phyloP scores from a whole-genome alignment of 2,888 invertebrate genomes.

The Gasteruption jaculator region DNA sequence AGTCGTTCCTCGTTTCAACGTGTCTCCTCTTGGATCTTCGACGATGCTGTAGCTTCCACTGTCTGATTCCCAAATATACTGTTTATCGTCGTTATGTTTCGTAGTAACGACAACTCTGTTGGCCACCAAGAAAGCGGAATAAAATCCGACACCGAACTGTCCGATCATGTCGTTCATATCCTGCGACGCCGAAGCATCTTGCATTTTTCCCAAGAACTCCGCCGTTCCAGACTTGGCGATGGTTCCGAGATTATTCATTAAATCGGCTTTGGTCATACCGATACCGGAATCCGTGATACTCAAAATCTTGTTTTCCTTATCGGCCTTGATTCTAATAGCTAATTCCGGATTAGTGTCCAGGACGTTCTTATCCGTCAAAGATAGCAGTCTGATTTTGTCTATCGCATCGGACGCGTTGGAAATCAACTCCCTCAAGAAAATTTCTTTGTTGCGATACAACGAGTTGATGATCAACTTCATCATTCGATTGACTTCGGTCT shows the following conservation, averaged over 20 bases:
- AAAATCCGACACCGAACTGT: conserved; percentile 99
- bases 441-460: conserved; percentile 98
- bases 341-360: conserved; percentile 78
- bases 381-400: conserved; percentile 93
- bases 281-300: conserved; percentile 96
- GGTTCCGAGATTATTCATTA: conserved; percentile 94
- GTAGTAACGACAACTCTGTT: conserved; percentile 94
- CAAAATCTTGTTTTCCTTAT: conserved; percentile 85
- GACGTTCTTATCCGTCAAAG: conserved; percentile 80
- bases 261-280: conserved; percentile 93
- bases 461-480: conserved; percentile 99
- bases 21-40: conserved; percentile 91
- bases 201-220: conserved; percentile 90
- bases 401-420: conserved; percentile 99
- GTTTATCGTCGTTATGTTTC: conserved; percentile 89
- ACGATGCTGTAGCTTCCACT: conserved; percentile 83
- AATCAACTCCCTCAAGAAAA: conserved; percentile 95
- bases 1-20: conserved; percentile 85
- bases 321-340: conserved; percentile 74
- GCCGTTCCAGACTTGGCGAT: conserved; percentile 98
- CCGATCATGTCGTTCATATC: conserved; percentile 98
- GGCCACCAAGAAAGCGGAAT: conserved; percentile 94
- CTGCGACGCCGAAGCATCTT: conserved; percentile 60
- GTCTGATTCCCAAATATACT: conserved; percentile 98
- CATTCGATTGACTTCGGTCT: conserved; percentile 99